Evolutionary conservation across 2,113 vertebrate species (phyloP).

Genomic region (Puntigrus tetrazona): DNA sequence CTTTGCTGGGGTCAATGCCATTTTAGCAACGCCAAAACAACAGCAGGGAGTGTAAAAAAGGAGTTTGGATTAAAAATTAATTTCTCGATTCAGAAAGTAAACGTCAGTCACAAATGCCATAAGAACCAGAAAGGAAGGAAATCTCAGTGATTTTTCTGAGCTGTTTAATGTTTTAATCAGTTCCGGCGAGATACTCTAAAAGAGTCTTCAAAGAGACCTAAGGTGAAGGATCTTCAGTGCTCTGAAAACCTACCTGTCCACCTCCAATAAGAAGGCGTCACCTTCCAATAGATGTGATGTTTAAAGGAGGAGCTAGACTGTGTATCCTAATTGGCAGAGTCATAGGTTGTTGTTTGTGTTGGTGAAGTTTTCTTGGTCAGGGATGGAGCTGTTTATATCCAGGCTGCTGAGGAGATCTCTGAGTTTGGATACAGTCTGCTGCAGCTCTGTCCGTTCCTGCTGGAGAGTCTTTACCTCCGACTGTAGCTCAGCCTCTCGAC

Average conservation of each 20-base stretch:
- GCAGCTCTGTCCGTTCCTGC: conserved; percentile 80
- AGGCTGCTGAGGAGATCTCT: conserved; percentile 60
- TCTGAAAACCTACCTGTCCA: not conserved
- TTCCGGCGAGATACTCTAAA: not conserved
- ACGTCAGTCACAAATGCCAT: not conserved
- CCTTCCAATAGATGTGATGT: not conserved
- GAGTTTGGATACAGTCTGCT: conserved; percentile 76
- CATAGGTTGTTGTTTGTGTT: conserved; percentile 9
- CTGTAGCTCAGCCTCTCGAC: conserved; percentile 80
- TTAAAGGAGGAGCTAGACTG: not conserved
- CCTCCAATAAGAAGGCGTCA: not conserved
- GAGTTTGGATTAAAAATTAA: not conserved
- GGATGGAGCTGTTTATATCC: conserved; percentile 41
- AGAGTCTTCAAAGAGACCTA: not conserved
- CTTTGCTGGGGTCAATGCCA: not conserved
- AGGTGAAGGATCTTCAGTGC: not conserved
- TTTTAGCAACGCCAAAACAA: not conserved
- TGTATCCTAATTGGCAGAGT: not conserved
- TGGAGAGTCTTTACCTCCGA: conserved; percentile 79
- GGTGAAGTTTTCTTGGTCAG: not conserved
- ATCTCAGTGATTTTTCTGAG: not conserved
- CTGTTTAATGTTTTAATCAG: conserved; percentile 19
- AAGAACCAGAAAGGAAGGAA: not conserved
- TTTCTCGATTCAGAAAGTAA: not conserved
- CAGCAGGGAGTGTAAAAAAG: not conserved